Percentiles rank a stretch among this genome's conserved stretches.
Evolutionary conservation across 2,888 invertebrate species (phyloP).

Genomic region (Tetramorium bicarinatum): DNA sequence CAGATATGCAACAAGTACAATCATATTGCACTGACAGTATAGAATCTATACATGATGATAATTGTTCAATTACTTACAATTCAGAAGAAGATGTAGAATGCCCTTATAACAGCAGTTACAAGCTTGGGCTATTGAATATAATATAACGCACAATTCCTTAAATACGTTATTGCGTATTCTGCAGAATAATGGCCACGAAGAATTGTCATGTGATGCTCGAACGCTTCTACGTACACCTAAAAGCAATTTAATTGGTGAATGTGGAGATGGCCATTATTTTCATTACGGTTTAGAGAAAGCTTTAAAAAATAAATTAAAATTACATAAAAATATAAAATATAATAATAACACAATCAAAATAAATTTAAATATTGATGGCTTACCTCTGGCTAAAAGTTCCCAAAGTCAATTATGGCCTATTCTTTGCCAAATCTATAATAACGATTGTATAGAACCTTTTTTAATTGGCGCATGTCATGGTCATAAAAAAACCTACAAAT

Average conservation of each 20-base stretch:
- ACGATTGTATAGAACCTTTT: background rate
- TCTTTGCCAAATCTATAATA: background rate
- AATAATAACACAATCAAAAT: background rate
- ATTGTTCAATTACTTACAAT: too few species aligned
- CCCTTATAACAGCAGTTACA: too few species aligned
- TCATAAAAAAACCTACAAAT: background rate
- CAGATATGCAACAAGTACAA: too few species aligned
- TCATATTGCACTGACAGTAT: too few species aligned
- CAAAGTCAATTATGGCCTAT: conserved; percentile 25
- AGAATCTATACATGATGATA: too few species aligned
- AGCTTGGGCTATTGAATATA: too few species aligned
- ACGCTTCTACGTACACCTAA: background rate
- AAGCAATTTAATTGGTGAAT: background rate
- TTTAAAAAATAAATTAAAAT: background rate
- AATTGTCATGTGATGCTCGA: background rate
- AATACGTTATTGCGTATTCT: too few species aligned
- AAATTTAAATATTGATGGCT: conserved; percentile 22
- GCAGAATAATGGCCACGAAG: too few species aligned
- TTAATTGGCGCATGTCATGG: background rate
- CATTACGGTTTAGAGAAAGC: background rate
- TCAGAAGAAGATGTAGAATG: too few species aligned
- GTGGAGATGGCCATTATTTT: background rate
- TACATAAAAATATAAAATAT: too few species aligned
- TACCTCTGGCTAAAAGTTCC: conserved; percentile 18
- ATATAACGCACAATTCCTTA: too few species aligned